These are phyloP conservation scores for Alethe diademata DNA, from an alignment of 2,113 vertebrate genomes.

Conservation along the genomic window DNA sequence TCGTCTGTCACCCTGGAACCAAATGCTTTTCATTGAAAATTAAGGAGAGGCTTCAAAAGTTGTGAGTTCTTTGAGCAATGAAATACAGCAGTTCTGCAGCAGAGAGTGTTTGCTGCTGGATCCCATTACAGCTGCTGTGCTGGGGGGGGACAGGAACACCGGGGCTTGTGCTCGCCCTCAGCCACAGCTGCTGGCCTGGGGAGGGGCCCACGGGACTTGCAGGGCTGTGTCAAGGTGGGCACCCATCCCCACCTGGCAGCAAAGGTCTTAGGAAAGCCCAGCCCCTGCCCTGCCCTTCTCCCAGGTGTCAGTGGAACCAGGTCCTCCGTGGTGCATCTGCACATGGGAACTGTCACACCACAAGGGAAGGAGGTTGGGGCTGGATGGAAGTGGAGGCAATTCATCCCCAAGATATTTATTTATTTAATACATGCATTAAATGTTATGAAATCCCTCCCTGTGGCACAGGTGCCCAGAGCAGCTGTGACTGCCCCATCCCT, in stretches of 20 bases:
- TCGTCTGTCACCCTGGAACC: slow-evolving; percentile 68
- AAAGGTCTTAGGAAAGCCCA: fast-evolving
- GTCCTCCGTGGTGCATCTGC: fast-evolving
- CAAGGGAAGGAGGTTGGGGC: neutral
- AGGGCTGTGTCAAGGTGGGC: neutral
- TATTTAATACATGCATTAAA: neutral
- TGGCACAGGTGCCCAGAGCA: neutral
- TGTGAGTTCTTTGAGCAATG: slow-evolving; percentile 41
- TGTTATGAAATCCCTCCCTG: no score
- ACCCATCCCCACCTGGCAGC: fast-evolving
- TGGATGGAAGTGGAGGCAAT: neutral
- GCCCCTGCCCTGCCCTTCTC: neutral
- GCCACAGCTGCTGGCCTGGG: neutral
- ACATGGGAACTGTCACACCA: neutral
- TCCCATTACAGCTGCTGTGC: slow-evolving; percentile 26
- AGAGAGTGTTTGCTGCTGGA: slow-evolving; percentile 50
- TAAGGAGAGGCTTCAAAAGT: slow-evolving; percentile 58
- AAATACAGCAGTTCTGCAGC: slow-evolving; percentile 32
- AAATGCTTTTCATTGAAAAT: slow-evolving; percentile 66
- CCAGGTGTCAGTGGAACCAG: neutral
- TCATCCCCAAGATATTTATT: neutral
- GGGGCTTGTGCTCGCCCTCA: slow-evolving; percentile 4
- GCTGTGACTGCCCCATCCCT: neutral
- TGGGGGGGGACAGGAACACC: neutral
- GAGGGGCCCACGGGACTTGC: fast-evolving